phyloP scores from a whole-genome alignment of 2,888 invertebrate genomes.

The Malthinus flaveolus region DNA sequence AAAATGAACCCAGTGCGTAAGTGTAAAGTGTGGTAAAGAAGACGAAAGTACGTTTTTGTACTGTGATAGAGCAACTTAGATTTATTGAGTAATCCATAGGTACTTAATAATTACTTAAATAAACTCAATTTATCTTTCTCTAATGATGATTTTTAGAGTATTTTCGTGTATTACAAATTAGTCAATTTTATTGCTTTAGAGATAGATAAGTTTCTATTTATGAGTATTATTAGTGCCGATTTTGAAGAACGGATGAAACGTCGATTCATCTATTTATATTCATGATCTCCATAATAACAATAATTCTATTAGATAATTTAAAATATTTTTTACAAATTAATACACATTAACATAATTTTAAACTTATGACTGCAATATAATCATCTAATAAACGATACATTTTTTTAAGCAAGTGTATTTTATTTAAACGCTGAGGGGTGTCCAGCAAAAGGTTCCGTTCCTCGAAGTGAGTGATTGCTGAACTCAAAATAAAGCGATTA shows the following conservation, averaged over 20 bases:
- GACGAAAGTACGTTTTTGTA: neutral
- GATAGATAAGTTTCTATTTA: slow-evolving; percentile 5
- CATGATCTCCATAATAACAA: slow-evolving; percentile 7
- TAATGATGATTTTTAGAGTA: neutral
- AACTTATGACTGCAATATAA: too few relatives aligned
- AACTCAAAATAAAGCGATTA: too few relatives aligned
- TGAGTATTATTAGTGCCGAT: slow-evolving; percentile 2
- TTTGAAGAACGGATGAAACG: slow-evolving; percentile 2
- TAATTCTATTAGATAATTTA: neutral
- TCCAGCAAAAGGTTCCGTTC: too few relatives aligned
- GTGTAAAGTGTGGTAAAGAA: slow-evolving; percentile 63
- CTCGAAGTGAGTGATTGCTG: too few relatives aligned
- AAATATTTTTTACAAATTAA: too few relatives aligned
- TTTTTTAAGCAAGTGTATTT: too few relatives aligned
- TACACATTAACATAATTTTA: too few relatives aligned
- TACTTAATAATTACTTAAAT: neutral
- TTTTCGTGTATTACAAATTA: neutral
- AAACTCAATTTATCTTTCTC: slow-evolving; percentile 5
- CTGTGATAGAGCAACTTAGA: slow-evolving; percentile 4
- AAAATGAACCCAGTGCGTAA: slow-evolving; percentile 66
- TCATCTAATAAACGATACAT: too few relatives aligned
- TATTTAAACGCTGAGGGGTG: too few relatives aligned
- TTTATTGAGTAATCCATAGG: neutral
- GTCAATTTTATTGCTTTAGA: neutral
- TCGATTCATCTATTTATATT: slow-evolving; percentile 6